phyloP scores from a whole-genome alignment of 2,888 invertebrate species.

The Agriopis leucophaearia region DNA sequence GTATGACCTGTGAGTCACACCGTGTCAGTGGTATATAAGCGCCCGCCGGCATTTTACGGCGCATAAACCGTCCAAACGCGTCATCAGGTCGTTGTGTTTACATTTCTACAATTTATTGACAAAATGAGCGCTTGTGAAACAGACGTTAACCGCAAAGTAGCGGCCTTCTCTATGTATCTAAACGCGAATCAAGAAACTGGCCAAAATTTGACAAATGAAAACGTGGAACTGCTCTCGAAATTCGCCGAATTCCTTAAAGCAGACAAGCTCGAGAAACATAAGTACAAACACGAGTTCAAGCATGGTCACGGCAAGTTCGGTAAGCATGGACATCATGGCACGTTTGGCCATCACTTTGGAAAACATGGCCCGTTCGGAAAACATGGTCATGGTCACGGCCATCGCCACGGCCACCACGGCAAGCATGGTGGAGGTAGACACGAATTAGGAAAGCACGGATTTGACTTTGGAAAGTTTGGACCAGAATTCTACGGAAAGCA shows the following conservation, averaged over 20 bases:
- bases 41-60: conserved; percentile 38
- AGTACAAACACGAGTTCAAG: conserved; percentile 26
- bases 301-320: conserved; percentile 32
- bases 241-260: conserved; percentile 52
- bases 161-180: conserved; percentile 41
- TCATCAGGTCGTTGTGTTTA: conserved; percentile 44
- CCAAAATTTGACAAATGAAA: conserved; percentile 42
- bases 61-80: conserved; percentile 47
- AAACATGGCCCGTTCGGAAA: conserved; percentile 45
- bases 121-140: conserved; percentile 52
- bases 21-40: conserved; percentile 37
- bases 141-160: conserved; percentile 44
- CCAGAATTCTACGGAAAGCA: conserved; percentile 26
- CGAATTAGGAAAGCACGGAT: conserved; percentile 20
- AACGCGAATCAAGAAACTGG: conserved; percentile 36
- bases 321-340: conserved; percentile 43
- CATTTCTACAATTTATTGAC: conserved; percentile 25
- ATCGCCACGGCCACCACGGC: conserved; percentile 33
- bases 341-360: conserved; percentile 46
- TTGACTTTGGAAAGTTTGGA: conserved; percentile 12
- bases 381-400: conserved; percentile 32
- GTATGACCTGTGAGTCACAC: conserved; percentile 40
- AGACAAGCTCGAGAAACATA: conserved; percentile 37
- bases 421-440: conserved; percentile 38
- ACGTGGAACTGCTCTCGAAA: conserved; percentile 50